phyloP scores from a whole-genome alignment of 2,113 vertebrate genomes.

The Mustelus asterias region DNA sequence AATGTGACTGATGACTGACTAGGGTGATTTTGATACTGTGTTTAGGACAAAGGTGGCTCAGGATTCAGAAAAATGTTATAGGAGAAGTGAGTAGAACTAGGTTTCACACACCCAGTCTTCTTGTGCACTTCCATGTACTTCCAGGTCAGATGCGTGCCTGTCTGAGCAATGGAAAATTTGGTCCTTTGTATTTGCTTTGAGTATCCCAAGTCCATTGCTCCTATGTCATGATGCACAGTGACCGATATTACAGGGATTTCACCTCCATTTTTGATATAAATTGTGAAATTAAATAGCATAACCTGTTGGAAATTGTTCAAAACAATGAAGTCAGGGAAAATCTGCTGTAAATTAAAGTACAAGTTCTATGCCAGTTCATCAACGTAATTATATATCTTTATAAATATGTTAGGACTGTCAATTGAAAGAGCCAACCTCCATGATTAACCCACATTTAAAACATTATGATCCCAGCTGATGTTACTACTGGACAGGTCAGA shows the following conservation, averaged over 20 bases:
- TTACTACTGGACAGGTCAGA: too few species aligned
- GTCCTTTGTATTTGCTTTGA: too few species aligned
- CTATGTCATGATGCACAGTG: background rate
- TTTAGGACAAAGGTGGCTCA: background rate
- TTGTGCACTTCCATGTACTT: too few species aligned
- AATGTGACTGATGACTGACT: background rate
- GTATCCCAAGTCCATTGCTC: background rate
- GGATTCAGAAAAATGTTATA: background rate
- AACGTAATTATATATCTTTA: background rate
- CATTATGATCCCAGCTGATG: background rate
- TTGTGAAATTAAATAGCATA: background rate
- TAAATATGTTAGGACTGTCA: background rate
- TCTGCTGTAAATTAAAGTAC: background rate
- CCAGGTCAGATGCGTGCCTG: too few species aligned
- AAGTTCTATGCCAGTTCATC: background rate
- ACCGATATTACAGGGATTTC: background rate
- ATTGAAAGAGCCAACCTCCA: too few species aligned
- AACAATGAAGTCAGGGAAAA: background rate
- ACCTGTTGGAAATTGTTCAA: background rate
- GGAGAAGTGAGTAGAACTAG: background rate
- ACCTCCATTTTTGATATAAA: background rate
- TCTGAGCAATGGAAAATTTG: too few species aligned
- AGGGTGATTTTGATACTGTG: background rate
- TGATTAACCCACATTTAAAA: background rate
- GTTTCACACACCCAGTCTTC: background rate